These are phyloP conservation scores for Rhopalosiphum nymphaeae DNA, from an alignment of 2,888 invertebrate species.

Conservation along the genomic window DNA sequence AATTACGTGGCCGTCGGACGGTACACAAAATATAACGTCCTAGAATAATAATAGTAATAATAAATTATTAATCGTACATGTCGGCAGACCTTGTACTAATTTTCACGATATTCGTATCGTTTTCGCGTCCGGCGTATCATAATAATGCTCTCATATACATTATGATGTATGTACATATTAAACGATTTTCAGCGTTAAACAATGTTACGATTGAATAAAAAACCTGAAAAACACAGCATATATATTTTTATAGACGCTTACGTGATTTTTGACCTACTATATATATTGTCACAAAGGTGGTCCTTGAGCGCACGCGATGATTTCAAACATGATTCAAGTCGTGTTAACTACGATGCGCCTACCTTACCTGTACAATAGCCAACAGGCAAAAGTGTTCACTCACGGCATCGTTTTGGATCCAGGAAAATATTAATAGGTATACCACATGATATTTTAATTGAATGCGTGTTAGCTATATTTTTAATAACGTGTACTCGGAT, in stretches of 20 bases:
- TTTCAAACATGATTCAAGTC: slow-evolving; percentile 7
- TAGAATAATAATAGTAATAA: slow-evolving; percentile 10
- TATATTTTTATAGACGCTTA: slow-evolving; percentile 33
- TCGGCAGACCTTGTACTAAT: slow-evolving; percentile 46
- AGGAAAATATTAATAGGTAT: neutral
- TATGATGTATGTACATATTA: slow-evolving; percentile 35
- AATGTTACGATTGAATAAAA: neutral
- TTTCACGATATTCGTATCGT: slow-evolving; percentile 12
- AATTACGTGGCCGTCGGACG: slow-evolving; percentile 44
- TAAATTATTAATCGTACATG: neutral
- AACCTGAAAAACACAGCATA: neutral
- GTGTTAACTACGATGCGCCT: neutral
- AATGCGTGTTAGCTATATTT: neutral
- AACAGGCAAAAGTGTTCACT: neutral
- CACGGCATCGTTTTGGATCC: neutral
- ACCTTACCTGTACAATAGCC: neutral
- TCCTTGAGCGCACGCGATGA: slow-evolving; percentile 43
- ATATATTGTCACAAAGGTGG: slow-evolving; percentile 43
- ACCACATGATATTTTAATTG: neutral
- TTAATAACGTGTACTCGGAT: neutral
- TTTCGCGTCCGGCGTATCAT: neutral
- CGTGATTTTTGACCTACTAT: slow-evolving; percentile 53
- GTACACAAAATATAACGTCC: slow-evolving; percentile 44
- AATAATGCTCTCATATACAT: neutral
- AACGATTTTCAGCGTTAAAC: slow-evolving; percentile 17